phyloP scores from a whole-genome alignment of 2,888 invertebrate genomes.

The Callyntrura sp. region DNA sequence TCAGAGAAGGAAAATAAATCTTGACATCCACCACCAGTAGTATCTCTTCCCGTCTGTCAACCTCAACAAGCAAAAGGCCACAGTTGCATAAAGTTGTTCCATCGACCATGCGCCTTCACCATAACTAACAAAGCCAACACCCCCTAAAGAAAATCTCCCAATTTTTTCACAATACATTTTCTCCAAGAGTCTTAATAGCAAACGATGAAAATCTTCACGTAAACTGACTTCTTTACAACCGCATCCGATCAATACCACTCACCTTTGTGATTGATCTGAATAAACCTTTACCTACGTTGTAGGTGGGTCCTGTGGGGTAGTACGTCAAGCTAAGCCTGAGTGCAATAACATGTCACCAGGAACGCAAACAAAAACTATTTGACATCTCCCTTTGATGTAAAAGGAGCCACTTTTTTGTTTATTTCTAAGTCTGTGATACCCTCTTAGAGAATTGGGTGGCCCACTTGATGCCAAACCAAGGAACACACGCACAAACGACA shows the following conservation, averaged over 20 bases:
- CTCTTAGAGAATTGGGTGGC: constrained; percentile 57
- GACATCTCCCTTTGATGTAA: constrained; percentile 64
- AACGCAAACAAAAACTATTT: constrained; percentile 60
- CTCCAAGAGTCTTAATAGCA: not conserved
- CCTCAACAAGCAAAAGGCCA: not conserved
- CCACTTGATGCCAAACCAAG: constrained; percentile 47
- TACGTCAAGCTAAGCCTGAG: constrained; percentile 19
- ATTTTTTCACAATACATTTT: too few relatives aligned
- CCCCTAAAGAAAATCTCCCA: constrained; percentile 24
- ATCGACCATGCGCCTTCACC: too few relatives aligned
- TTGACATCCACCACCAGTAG: too few relatives aligned
- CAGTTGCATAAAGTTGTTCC: constrained; percentile 9
- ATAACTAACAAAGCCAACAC: constrained; percentile 53
- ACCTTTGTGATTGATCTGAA: constrained; percentile 50
- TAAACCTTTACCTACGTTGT: constrained; percentile 52
- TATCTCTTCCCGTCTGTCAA: not conserved
- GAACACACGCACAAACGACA: constrained; percentile 46
- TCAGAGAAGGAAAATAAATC: constrained; percentile 11
- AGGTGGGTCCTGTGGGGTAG: constrained; percentile 50
- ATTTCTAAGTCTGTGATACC: constrained; percentile 33
- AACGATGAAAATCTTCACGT: not conserved
- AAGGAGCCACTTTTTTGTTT: constrained; percentile 57
- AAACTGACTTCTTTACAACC: constrained; percentile 22
- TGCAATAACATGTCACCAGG: constrained; percentile 62
- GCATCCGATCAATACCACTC: constrained; percentile 24